Evolutionary conservation across 2,113 vertebrate species (phyloP).

Genomic region (Callopanchax toddi): DNA sequence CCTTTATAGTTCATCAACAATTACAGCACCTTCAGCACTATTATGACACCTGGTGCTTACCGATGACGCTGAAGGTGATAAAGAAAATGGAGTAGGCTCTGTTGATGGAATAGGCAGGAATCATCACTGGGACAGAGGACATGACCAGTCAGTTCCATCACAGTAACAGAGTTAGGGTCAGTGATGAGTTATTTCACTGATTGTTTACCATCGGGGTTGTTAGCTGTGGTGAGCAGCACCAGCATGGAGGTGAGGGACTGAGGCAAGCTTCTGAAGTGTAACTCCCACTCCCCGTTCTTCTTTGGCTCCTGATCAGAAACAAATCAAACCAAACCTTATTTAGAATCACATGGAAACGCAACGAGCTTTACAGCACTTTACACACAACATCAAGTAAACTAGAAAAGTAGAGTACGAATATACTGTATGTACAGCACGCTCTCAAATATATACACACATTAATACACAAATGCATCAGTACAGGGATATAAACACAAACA

Average conservation of each 20-base stretch:
- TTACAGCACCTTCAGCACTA: too few relatives aligned
- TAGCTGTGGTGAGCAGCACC: slow-evolving; percentile 94
- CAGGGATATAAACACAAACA: background rate
- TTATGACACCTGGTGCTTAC: slow-evolving; percentile 76
- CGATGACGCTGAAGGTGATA: slow-evolving; percentile 90
- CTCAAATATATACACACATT: too few relatives aligned
- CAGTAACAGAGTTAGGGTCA: too few relatives aligned
- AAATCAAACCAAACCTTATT: background rate
- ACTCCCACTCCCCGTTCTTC: slow-evolving; percentile 85
- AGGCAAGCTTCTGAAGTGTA: slow-evolving; percentile 86
- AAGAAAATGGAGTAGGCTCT: slow-evolving; percentile 91
- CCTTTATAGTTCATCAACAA: accelerated
- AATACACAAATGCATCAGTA: too few relatives aligned
- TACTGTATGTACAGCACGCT: too few relatives aligned
- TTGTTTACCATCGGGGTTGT: slow-evolving; percentile 91
- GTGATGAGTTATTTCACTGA: too few relatives aligned
- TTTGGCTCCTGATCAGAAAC: slow-evolving; percentile 76
- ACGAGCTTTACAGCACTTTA: too few relatives aligned
- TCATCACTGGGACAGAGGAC: slow-evolving; percentile 86
- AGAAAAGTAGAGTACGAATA: too few relatives aligned
- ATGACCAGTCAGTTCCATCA: background rate
- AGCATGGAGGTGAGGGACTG: slow-evolving; percentile 87
- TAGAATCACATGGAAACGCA: too few relatives aligned
- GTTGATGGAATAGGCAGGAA: slow-evolving; percentile 89
- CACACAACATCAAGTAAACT: too few relatives aligned